Conservation (phyloP, 30 jellyfish, hydroid and myxozoan genomes). For the Mastigias papua region DNA sequence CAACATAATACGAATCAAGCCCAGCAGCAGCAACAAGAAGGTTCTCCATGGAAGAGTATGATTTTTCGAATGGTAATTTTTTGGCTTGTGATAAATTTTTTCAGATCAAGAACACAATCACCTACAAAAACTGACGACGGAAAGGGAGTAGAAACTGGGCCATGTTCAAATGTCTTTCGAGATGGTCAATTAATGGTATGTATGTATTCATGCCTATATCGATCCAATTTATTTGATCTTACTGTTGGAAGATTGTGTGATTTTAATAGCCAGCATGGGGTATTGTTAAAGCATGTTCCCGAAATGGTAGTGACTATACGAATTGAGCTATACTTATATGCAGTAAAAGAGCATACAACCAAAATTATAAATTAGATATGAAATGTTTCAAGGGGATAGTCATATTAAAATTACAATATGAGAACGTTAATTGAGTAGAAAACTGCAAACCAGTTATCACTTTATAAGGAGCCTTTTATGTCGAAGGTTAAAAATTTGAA, state of each 20-base stretch:
- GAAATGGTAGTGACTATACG: too few relatives aligned
- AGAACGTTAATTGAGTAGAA: too few relatives aligned
- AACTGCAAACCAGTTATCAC: too few relatives aligned
- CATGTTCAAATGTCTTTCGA: conserved; percentile 45
- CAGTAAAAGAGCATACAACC: too few relatives aligned
- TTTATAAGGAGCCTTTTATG: too few relatives aligned
- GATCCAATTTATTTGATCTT: neutral
- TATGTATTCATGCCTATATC: neutral
- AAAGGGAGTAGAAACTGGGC: conserved; percentile 22
- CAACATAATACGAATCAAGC: conserved; percentile 61
- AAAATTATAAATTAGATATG: too few relatives aligned
- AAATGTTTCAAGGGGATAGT: too few relatives aligned
- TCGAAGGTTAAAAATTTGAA: too few relatives aligned
- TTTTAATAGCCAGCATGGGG: neutral
- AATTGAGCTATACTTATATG: too few relatives aligned
- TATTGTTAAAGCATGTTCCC: too few relatives aligned
- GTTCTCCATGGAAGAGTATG: conserved; percentile 87
- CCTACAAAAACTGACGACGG: neutral
- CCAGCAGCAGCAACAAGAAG: conserved; percentile 78
- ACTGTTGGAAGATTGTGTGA: too few relatives aligned
- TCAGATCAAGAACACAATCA: conserved; percentile 70
- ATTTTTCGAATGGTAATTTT: conserved; percentile 82
- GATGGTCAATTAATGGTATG: conserved; percentile 70
- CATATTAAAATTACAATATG: too few relatives aligned
- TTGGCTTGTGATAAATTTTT: conserved; percentile 85